Percentiles rank a stretch among this genome's conserved stretches.
Conservation (phyloP, 2,113 vertebrate genomes). For the Eulacestoma nigropectus region DNA sequence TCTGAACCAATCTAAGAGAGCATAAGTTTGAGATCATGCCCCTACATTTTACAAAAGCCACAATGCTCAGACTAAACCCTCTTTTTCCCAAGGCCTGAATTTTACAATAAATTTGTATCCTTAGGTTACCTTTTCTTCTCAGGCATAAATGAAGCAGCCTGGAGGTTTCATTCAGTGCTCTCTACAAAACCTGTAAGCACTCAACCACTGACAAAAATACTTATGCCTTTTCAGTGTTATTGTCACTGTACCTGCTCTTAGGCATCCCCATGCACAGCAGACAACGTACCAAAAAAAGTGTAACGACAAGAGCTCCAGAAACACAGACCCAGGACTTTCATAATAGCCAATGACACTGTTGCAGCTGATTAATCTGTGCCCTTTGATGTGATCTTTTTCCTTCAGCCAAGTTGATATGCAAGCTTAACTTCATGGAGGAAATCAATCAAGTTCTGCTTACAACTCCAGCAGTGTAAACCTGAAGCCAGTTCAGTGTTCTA, state of each 20-base stretch:
- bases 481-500: not conserved
- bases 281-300: not conserved
- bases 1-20: not conserved
- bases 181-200: not conserved
- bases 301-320: not conserved
- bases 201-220: not conserved
- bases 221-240: not conserved
- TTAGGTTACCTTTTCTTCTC: not conserved
- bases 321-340: not conserved
- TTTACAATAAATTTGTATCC: not conserved
- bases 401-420: not conserved
- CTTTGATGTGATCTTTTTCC: not conserved
- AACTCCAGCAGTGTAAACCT: not conserved
- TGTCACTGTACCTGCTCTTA: not conserved
- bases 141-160: not conserved
- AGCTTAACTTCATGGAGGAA: not conserved
- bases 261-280: not conserved
- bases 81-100: not conserved
- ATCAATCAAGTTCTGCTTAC: not conserved
- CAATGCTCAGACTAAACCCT: not conserved
- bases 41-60: not conserved
- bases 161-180: not conserved
- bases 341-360: not conserved
- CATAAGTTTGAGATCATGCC: fast-evolving
- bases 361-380: not conserved